A percentile compares a stretch with the other conserved stretches of the same genome.
phyloP scores from a whole-genome alignment of 2,113 vertebrate species.

The Ornithorhynchus anatinus region DNA sequence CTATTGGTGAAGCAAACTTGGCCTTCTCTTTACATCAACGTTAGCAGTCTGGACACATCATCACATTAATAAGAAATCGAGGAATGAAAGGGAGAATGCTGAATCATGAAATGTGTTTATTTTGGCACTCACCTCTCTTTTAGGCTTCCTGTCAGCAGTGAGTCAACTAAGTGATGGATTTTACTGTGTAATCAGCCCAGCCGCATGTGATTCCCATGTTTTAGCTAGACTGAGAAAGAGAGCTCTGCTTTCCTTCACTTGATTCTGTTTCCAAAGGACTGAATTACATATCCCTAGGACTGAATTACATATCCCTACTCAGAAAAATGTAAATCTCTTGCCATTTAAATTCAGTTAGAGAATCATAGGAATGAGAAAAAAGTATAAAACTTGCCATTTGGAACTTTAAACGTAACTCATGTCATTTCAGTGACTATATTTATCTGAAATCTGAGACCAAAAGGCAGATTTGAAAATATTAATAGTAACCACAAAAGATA shows the following conservation, averaged over 20 bases:
- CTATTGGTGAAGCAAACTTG: not conserved
- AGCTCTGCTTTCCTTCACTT: not conserved
- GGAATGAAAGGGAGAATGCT: not conserved
- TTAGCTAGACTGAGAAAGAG: not conserved
- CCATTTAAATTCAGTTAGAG: conserved; percentile 38
- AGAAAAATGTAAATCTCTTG: not conserved
- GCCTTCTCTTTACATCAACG: not conserved
- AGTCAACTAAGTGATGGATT: not conserved
- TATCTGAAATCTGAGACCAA: too few relatives aligned
- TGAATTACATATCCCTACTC: not conserved
- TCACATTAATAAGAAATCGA: fast-evolving
- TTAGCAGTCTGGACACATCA: not conserved
- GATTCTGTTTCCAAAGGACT: not conserved
- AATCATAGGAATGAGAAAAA: not conserved
- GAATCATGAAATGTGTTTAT: fast-evolving
- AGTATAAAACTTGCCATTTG: too few relatives aligned
- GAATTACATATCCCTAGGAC: not conserved
- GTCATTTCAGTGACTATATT: too few relatives aligned
- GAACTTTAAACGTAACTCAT: too few relatives aligned
- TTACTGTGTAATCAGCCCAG: not conserved
- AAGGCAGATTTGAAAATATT: too few relatives aligned
- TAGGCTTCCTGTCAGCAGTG: not conserved
- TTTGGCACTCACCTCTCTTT: not conserved
- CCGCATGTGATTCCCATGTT: not conserved
- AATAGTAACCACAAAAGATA: too few relatives aligned